Percentiles rank a stretch among this genome's conserved stretches.
phyloP scores from a whole-genome alignment of 2,797 vertebrate species.

The Acipenser transmontanus region DNA sequence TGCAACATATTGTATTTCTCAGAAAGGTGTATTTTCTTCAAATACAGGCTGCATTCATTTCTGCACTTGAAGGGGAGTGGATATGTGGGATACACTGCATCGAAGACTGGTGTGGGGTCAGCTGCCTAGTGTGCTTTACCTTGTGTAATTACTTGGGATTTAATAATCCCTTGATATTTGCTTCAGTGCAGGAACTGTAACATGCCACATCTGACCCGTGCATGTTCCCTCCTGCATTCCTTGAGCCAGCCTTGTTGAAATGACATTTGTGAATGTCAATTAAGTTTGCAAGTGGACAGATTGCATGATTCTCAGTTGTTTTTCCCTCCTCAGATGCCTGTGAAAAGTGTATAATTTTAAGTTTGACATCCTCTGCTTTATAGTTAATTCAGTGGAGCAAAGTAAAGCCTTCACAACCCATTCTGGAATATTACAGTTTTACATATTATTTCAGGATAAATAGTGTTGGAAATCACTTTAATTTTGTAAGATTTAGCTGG shows the following conservation, averaged over 20 bases:
- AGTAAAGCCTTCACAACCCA: no score
- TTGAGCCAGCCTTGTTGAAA: constrained; percentile 57
- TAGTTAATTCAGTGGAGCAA: no score
- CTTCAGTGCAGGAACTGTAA: constrained; percentile 58
- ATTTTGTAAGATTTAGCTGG: no score
- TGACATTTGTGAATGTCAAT: constrained; percentile 71
- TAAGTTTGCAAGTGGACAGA: constrained; percentile 71
- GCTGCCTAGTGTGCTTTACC: constrained; percentile 47
- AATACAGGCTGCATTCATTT: no score
- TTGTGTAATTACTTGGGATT: constrained; percentile 58
- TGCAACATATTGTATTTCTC: no score
- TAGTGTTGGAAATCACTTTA: no score
- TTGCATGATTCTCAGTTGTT: constrained; percentile 67
- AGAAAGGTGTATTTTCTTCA: no score
- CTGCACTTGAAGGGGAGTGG: no score
- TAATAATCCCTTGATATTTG: constrained; percentile 62
- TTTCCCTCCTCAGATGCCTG: constrained; percentile 56
- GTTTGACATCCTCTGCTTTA: no score
- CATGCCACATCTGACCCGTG: constrained; percentile 60
- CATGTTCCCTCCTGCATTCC: constrained; percentile 59
- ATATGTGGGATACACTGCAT: neutral
- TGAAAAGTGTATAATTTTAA: constrained; percentile 13
- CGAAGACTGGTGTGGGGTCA: constrained; percentile 39
- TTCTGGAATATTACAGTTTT: no score
- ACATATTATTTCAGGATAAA: no score